These are phyloP conservation scores for Cyclopterus lumpus DNA, from an alignment of 2,797 vertebrate species.

Conservation along the genomic window DNA sequence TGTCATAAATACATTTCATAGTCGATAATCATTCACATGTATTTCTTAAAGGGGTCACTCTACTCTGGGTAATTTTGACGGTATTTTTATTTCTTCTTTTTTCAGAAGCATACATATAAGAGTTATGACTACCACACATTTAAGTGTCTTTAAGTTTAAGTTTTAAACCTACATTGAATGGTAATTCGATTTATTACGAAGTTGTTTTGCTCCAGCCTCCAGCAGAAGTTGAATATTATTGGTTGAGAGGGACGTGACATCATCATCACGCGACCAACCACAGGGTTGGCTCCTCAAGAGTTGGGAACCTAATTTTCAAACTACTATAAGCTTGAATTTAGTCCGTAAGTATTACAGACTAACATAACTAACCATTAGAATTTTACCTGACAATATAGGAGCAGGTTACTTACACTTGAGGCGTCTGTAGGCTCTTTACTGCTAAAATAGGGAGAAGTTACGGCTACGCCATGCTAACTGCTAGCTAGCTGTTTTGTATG, in stretches of 20 bases:
- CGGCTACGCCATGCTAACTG: conserved; percentile 27
- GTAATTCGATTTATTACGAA: no score
- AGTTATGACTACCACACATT: no score
- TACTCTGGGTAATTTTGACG: no score
- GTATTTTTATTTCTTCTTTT: no score
- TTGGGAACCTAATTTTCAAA: not conserved
- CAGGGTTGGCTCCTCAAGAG: not conserved
- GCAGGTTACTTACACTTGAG: fast-evolving
- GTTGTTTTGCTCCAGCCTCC: no score
- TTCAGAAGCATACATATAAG: no score
- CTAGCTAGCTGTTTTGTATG: not conserved
- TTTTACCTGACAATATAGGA: fast-evolving
- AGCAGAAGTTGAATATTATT: not conserved
- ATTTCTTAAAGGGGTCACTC: no score
- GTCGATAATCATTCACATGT: not conserved
- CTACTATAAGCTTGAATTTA: not conserved
- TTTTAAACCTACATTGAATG: not conserved
- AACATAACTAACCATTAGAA: fast-evolving
- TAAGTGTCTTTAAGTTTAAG: no score
- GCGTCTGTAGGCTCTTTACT: not conserved
- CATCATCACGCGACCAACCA: conserved; percentile 52
- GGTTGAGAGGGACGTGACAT: conserved; percentile 9
- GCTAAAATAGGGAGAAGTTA: not conserved
- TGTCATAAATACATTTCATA: no score
- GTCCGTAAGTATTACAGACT: conserved; percentile 39